Percentiles rank a stretch among this genome's conserved stretches.
These are phyloP conservation scores for Sisor rabdophorus DNA, from an alignment of 2,113 vertebrate genomes.

Conservation along the genomic window DNA sequence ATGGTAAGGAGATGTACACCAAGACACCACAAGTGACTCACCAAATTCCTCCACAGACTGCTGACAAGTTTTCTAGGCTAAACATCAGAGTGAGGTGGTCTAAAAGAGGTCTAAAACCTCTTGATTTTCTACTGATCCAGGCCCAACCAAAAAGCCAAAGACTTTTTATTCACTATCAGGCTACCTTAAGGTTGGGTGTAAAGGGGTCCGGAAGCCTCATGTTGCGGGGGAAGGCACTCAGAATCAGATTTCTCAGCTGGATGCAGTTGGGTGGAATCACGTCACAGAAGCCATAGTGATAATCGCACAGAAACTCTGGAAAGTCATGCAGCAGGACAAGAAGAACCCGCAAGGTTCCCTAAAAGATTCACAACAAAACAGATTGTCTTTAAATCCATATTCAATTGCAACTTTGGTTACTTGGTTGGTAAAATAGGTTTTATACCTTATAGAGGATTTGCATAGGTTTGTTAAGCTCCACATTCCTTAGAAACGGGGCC, in stretches of 20 bases:
- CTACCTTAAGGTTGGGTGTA: slow-evolving; percentile 97
- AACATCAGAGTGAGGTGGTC: background rate
- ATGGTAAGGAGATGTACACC: background rate
- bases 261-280: slow-evolving; percentile 99
- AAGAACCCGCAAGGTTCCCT: slow-evolving; percentile 96
- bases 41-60: background rate
- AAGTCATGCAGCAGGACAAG: slow-evolving; percentile 96
- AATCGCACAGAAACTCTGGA: slow-evolving; percentile 98
- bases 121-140: no score
- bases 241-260: slow-evolving; percentile 96
- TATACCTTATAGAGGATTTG: slow-evolving; percentile 99
- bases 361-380: background rate
- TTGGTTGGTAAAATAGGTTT: background rate
- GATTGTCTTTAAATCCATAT: background rate
- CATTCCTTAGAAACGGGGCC: slow-evolving; percentile 96
- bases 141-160: no score
- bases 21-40: background rate
- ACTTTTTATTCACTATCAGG: no score
- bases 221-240: slow-evolving; percentile 99
- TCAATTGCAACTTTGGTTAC: background rate
- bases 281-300: slow-evolving; percentile 98
- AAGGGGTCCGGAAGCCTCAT: slow-evolving; percentile 99
- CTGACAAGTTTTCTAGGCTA: background rate
- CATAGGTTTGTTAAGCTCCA: slow-evolving; percentile 99
- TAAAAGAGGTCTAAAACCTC: background rate